A percentile compares a stretch with the other conserved stretches of the same genome.
These are phyloP conservation scores for Caenorhabditis sp. DNA, from an alignment of 2,888 invertebrate species.

Conservation along the genomic window DNA sequence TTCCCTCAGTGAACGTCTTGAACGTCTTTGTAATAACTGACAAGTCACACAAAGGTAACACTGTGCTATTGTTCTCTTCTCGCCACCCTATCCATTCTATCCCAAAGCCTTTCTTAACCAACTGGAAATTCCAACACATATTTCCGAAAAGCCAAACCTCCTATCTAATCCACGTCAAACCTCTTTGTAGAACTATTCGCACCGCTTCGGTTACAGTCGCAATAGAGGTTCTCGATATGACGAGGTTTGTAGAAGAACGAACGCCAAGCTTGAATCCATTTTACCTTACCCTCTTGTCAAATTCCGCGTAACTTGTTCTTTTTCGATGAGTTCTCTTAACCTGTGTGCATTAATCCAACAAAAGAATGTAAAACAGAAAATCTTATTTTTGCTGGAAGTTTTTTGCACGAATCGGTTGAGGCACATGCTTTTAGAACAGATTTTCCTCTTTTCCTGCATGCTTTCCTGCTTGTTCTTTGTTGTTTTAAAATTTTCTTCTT, in stretches of 20 bases:
- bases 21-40: conserved; percentile 31
- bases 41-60: conserved; percentile 40
- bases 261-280: conserved; percentile 43
- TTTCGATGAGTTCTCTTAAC: conserved; percentile 48
- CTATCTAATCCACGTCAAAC: conserved; percentile 48
- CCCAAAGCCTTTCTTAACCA: neutral
- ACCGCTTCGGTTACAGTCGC: conserved; percentile 62
- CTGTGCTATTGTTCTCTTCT: conserved; percentile 30
- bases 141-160: neutral
- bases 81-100: conserved; percentile 8
- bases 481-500: conserved; percentile 3
- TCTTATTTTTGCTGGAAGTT: conserved; percentile 8
- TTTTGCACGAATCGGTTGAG: conserved; percentile 34
- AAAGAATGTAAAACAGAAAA: conserved; percentile 1
- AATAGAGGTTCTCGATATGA: conserved; percentile 63
- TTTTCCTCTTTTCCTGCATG: conserved; percentile 28
- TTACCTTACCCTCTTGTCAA: conserved; percentile 33
- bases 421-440: conserved; percentile 17
- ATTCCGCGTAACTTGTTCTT: conserved; percentile 22
- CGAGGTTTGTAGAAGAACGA: conserved; percentile 57
- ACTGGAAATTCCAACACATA: conserved; percentile 7
- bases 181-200: conserved; percentile 60
- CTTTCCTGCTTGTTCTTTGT: conserved; percentile 15
- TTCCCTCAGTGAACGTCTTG: conserved; percentile 31
- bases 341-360: conserved; percentile 40